Evolutionary conservation across 2,797 vertebrate genomes (phyloP).

Genomic region (Tympanoctomys barrerae): DNA sequence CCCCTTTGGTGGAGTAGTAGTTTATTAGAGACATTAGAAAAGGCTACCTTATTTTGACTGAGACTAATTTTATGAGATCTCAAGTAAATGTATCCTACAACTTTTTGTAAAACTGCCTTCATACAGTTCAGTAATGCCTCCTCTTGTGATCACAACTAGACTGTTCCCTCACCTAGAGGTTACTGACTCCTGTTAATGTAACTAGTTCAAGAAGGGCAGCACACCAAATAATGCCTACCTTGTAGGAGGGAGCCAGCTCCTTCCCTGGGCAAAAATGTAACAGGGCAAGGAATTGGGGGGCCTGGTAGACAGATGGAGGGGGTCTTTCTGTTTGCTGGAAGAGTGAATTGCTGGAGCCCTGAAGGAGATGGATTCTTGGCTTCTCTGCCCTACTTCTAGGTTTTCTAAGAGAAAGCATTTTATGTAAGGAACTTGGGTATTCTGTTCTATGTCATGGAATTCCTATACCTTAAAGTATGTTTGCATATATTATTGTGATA

Average conservation of each 20-base stretch:
- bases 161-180: background rate
- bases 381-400: background rate
- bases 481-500: background rate
- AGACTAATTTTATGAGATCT: constrained; percentile 2
- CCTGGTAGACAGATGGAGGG: background rate
- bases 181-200: background rate
- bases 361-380: background rate
- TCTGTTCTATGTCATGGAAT: background rate
- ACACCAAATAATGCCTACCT: background rate
- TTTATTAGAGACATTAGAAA: background rate
- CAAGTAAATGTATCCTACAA: background rate
- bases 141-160: background rate
- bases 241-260: background rate
- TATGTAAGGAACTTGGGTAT: background rate
- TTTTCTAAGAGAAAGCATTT: background rate
- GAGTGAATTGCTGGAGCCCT: background rate
- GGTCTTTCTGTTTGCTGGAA: background rate
- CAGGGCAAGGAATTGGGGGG: background rate
- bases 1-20: background rate
- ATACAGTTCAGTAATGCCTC: background rate
- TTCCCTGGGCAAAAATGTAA: background rate
- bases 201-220: background rate
- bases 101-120: background rate
- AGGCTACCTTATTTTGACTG: background rate
- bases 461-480: background rate